A percentile compares a stretch with the other conserved stretches of the same genome.
These are phyloP conservation scores for Agriopis leucophaearia DNA, from an alignment of 2,888 invertebrate genomes.

Conservation along the genomic window DNA sequence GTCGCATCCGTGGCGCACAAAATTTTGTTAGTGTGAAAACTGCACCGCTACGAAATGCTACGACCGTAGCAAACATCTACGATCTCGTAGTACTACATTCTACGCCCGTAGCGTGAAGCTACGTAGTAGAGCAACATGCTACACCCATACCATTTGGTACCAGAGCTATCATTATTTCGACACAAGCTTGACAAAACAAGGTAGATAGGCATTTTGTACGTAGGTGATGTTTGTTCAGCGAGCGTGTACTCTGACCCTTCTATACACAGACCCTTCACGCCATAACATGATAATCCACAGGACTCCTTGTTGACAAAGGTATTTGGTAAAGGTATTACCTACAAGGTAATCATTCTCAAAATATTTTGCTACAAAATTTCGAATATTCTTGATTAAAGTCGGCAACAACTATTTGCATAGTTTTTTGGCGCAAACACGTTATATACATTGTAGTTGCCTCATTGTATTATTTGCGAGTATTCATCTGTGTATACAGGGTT, in stretches of 20 bases:
- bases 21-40: not conserved
- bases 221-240: conserved; percentile 11
- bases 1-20: too few relatives aligned
- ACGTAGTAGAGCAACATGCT: not conserved
- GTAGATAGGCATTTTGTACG: not conserved
- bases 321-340: conserved; percentile 2
- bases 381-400: not conserved
- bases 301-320: conserved; percentile 20
- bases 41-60: conserved; percentile 13
- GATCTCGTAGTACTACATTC: not conserved
- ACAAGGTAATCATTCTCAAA: conserved; percentile 2
- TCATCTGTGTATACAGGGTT: too few relatives aligned
- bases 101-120: conserved; percentile 4
- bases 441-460: too few relatives aligned
- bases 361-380: conserved; percentile 4
- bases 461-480: too few relatives aligned
- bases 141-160: not conserved
- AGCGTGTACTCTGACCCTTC: conserved; percentile 15
- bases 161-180: conserved; percentile 8
- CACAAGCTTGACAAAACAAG: not conserved
- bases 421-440: not conserved
- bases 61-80: conserved; percentile 9
- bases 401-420: not conserved
- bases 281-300: conserved; percentile 31
- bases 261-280: conserved; percentile 19